A percentile compares a stretch with the other conserved stretches of the same genome.
Evolutionary conservation across 2,113 vertebrate species (phyloP).

Genomic region (Nycticebus coucang): DNA sequence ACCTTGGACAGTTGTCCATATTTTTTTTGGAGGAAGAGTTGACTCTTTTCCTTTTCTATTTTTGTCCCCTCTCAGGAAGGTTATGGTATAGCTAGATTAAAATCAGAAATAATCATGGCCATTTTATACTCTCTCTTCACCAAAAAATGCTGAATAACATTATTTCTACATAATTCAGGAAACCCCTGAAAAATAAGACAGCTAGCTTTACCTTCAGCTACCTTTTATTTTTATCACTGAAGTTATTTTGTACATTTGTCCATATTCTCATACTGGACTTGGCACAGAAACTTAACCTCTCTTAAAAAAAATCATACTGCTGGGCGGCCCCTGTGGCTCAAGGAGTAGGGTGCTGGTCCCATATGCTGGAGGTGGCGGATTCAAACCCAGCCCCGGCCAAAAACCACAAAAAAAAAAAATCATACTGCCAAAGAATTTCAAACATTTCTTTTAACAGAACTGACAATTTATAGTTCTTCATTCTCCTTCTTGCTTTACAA

Average conservation of each 20-base stretch:
- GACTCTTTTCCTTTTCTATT: slow-evolving; percentile 67
- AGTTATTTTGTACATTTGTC: not conserved
- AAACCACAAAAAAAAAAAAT: no score
- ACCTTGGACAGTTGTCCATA: slow-evolving; percentile 22
- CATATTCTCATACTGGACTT: not conserved
- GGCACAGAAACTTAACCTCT: not conserved
- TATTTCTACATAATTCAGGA: slow-evolving; percentile 71
- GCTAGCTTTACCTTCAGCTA: not conserved
- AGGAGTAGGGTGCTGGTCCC: no score
- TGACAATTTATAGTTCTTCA: not conserved
- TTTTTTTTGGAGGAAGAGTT: slow-evolving; percentile 69
- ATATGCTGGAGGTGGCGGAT: no score
- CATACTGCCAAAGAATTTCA: not conserved
- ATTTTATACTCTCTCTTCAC: slow-evolving; percentile 71
- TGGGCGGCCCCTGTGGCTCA: no score
- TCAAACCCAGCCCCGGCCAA: no score
- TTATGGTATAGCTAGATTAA: slow-evolving; percentile 81
- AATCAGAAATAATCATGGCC: slow-evolving; percentile 75
- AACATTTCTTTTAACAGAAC: not conserved
- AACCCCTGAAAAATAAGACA: slow-evolving; percentile 34
- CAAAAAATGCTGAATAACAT: slow-evolving; percentile 58
- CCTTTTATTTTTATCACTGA: not conserved
- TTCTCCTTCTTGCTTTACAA: slow-evolving; percentile 38
- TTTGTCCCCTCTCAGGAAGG: slow-evolving; percentile 78
- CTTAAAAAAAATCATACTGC: slow-evolving; percentile 37